Conservation (phyloP, 2,888 invertebrate species). For the Emmelina monodactyla region DNA sequence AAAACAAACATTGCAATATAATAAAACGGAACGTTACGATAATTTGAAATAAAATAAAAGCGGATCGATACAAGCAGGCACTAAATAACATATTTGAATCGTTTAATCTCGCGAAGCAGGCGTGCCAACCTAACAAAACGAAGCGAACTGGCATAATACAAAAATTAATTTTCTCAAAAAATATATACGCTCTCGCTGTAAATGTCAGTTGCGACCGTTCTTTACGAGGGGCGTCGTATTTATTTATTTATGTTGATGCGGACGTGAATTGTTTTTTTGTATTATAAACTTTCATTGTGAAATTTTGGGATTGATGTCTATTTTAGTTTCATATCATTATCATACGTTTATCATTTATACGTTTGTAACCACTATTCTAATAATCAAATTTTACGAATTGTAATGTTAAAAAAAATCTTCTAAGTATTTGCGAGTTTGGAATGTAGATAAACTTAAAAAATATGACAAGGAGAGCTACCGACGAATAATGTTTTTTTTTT, state of each 20-base stretch:
- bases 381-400: too few species aligned
- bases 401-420: too few species aligned
- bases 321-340: too few species aligned
- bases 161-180: conserved; percentile 26
- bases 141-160: conserved; percentile 24
- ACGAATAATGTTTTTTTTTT: too few species aligned
- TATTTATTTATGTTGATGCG: conserved; percentile 40
- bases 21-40: conserved; percentile 11
- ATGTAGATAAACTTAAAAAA: too few species aligned
- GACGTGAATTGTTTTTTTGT: conserved; percentile 22
- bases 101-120: conserved; percentile 27
- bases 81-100: conserved; percentile 30
- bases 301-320: too few species aligned
- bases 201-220: conserved; percentile 28
- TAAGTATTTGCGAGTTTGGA: too few species aligned
- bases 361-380: too few species aligned
- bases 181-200: conserved; percentile 25
- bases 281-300: conserved; percentile 22
- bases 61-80: conserved; percentile 16
- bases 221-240: conserved; percentile 34
- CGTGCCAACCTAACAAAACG: conserved; percentile 21
- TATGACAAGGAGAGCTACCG: too few species aligned
- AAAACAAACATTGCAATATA: conserved; percentile 2
- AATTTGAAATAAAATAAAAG: conserved; percentile 18
- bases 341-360: too few species aligned